Base-by-base conservation (phyloP, 1,140 invertebrate species). In the Mylabris phalerata region DNA sequence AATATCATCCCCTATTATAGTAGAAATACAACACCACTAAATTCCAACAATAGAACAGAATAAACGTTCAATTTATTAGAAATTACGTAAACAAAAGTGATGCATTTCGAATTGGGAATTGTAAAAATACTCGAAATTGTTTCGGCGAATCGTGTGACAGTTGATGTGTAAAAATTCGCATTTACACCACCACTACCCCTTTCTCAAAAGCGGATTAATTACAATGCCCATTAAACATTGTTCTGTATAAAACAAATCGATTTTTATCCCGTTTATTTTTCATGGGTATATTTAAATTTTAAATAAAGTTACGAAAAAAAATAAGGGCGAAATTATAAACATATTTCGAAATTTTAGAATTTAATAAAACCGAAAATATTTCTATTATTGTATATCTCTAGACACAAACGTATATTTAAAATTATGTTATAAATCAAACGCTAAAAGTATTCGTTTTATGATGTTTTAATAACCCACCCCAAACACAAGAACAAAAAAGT, bases 331-430 rank as follows among this genome's bases (percentile, higher is more conserved):
- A 19, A 19, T 19, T 19, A 19, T 32, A 7, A 32, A 32, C 40
- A 48, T 46, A 57, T 48, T 48, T 24, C 26, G 9, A 43, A 49
- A 57, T 19, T 57, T 57, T 48, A 32, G 48, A 57, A 57, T 57
- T 57, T 57, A 57, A 57, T 57, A 57, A 57, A 57, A 57, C 47
- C 40, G 38, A 54, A 52, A 54, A 48, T 57, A 44, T 57, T 57
- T 57, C 48, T 40, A 57, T 46, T 42, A 57, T 57, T 57, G 55
- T 48, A 19, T 19, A 19, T 32, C 32, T 7, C 4, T 32, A 32
- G 32, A 2, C 32, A 32, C 32, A 32, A 4, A 32, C 4, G 3
- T 32, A 19, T 19, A 19, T 19, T 19, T 19, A 19, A 19, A 19
- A 19, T 2, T 1, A 38, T 48, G n/a, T 42, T 9, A 27, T 48